Base-by-base conservation (phyloP, 30 jellyfish, hydroid and myxozoan genomes). In the Phacellophora camtschatica region DNA sequence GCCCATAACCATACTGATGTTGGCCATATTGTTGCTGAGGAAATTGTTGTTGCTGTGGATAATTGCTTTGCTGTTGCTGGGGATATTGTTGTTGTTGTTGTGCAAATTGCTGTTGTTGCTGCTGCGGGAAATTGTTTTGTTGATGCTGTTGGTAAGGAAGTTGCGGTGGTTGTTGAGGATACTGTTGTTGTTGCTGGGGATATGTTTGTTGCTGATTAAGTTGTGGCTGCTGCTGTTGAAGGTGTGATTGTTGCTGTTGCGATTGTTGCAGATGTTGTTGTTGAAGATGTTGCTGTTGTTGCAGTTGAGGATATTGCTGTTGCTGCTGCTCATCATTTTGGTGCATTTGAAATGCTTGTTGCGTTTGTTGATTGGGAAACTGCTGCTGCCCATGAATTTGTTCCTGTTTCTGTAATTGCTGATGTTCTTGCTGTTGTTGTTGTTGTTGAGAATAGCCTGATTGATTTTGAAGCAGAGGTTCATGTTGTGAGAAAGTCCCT, bases 21-120 rank as follows among this genome's bases (percentile, higher is more conserved):
- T 67, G 86, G 42, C 35, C 74, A 25, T 25, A 39, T 57, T 45
- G 84, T 39, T 46, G 92, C 75, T 50, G 71, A 22, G 27, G 36
- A 69, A 36, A 69, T 22, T 37, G 83, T 22, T 24, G 65, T 74
- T 74, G 88, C n/a, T 46, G 74, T 37, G 19, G 84, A 3, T 24
- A 7, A 10, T 37, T 25, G 15, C 55, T 25, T 12, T 48, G 63
- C 33, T 54, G 77, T 35, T 36, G 78, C 15, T 75, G 88, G 16
- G 30, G 49, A n/a, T 31, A 39, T 51, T 53, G 86, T 20, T 54
- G 66, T 59, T 25, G 88, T 16, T 55, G 77, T 39, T 75, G 58
- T 22, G 58, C 78, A 15, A 8, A 15, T 36, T 63, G 64, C 77
- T 57, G 55, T 16, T 77, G 71, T 18, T 46, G 62, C 4, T 57